Percentiles rank a stretch among this genome's conserved stretches.
Evolutionary conservation across 2,113 vertebrate species (phyloP).

Genomic region (Sturnira hondurensis): DNA sequence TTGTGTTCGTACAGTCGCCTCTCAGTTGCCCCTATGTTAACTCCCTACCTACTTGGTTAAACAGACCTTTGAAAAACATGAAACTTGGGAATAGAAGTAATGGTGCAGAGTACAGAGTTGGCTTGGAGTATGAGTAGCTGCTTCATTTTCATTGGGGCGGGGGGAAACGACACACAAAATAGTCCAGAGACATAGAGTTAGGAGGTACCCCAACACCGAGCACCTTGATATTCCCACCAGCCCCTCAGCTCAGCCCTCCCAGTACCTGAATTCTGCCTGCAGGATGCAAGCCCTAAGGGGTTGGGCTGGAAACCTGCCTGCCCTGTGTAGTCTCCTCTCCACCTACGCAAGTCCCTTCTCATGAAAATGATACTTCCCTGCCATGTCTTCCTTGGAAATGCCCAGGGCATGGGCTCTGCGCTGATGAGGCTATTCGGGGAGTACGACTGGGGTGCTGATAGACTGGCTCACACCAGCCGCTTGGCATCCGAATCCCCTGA

Average conservation of each 20-base stretch:
- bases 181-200: background rate
- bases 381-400: background rate
- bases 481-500: background rate
- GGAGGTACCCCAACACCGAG: background rate
- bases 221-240: background rate
- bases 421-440: background rate
- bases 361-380: background rate
- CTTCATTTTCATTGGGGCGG: background rate
- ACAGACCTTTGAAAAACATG: background rate
- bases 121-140: background rate
- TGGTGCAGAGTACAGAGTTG: background rate
- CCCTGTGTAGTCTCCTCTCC: background rate
- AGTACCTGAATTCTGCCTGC: background rate
- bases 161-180: background rate
- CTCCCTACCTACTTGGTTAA: background rate
- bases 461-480: background rate
- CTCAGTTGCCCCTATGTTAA: background rate
- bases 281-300: background rate
- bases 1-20: background rate
- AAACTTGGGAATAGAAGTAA: background rate
- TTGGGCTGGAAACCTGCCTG: background rate
- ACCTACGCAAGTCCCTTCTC: background rate
- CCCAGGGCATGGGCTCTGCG: background rate
- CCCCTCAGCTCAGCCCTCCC: background rate
- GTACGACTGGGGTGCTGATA: fast-evolving